A percentile compares a stretch with the other conserved stretches of the same genome.
phyloP scores from a whole-genome alignment of 2,888 invertebrate species.

The Cephus rjabovi region DNA sequence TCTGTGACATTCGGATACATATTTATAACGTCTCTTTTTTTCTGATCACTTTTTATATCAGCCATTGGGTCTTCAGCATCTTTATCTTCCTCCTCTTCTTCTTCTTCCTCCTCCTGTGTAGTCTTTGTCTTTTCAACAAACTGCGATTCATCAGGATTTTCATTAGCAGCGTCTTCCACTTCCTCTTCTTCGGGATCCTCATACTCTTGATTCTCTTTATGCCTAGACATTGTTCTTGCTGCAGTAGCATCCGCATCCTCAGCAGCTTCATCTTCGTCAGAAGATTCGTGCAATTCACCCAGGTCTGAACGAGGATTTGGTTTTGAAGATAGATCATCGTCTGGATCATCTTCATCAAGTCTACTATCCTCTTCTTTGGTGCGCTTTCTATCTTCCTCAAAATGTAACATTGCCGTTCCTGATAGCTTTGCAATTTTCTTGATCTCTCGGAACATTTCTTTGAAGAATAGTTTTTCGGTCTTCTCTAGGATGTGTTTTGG shows the following conservation, averaged over 20 bases:
- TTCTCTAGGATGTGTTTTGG: conserved; percentile 78
- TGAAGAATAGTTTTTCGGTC: conserved; percentile 80
- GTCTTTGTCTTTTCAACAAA: conserved; percentile 68
- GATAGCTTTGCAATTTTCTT: conserved; percentile 71
- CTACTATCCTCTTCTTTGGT: conserved; percentile 50
- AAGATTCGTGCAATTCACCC: conserved; percentile 69
- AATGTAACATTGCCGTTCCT: conserved; percentile 66
- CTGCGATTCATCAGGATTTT: conserved; percentile 65
- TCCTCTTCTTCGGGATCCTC: conserved; percentile 69
- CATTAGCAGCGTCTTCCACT: conserved; percentile 61
- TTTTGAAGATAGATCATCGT: conserved; percentile 38
- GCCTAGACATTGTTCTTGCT: conserved; percentile 56
- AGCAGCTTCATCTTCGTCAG: conserved; percentile 77
- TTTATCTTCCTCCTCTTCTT: conserved; percentile 39
- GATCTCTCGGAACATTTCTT: conserved; percentile 74
- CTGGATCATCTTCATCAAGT: conserved; percentile 66
- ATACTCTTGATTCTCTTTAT: conserved; percentile 68
- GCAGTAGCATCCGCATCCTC: conserved; percentile 68
- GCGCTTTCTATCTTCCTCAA: conserved; percentile 64
- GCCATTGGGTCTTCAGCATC: conserved; percentile 18
- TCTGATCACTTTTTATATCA: conserved; percentile 38
- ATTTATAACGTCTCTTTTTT: conserved; percentile 62
- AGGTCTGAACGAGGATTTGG: conserved; percentile 30
- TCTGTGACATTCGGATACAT: conserved; percentile 68
- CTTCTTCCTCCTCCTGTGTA: conserved; percentile 51